These are phyloP conservation scores for Cephalopachus bancanus DNA, from an alignment of 2,797 vertebrate species.

Conservation along the genomic window DNA sequence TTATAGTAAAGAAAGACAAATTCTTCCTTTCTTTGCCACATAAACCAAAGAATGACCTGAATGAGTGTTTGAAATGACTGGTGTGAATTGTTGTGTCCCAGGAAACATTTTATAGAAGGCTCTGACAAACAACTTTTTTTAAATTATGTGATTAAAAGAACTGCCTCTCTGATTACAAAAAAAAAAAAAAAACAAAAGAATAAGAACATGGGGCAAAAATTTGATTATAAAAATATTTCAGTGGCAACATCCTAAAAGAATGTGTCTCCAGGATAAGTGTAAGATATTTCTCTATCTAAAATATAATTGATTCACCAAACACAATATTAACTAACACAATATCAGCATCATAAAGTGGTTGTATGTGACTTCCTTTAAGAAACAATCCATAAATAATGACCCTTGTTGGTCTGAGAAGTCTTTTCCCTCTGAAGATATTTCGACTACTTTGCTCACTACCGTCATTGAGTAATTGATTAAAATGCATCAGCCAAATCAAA, in stretches of 20 bases:
- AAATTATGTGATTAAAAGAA: slow-evolving; percentile 39
- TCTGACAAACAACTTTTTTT: slow-evolving; percentile 17
- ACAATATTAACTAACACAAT: background rate
- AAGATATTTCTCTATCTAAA: background rate
- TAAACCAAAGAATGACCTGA: background rate
- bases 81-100: background rate
- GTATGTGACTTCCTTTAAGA: background rate
- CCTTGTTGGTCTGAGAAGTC: background rate
- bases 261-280: background rate
- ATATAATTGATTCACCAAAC: background rate
- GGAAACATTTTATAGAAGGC: background rate
- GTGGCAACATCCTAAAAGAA: slow-evolving; percentile 5
- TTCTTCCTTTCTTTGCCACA: background rate
- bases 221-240: slow-evolving; percentile 27
- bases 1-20: background rate
- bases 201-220: background rate
- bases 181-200: background rate
- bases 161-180: background rate
- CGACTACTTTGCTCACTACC: background rate
- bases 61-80: background rate
- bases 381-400: background rate
- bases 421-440: slow-evolving; percentile 14
- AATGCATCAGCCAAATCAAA: slow-evolving; percentile 18
- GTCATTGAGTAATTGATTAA: background rate
- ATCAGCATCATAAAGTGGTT: background rate